phyloP scores from a whole-genome alignment of 2,888 invertebrate genomes.

The Venusia cambrica region DNA sequence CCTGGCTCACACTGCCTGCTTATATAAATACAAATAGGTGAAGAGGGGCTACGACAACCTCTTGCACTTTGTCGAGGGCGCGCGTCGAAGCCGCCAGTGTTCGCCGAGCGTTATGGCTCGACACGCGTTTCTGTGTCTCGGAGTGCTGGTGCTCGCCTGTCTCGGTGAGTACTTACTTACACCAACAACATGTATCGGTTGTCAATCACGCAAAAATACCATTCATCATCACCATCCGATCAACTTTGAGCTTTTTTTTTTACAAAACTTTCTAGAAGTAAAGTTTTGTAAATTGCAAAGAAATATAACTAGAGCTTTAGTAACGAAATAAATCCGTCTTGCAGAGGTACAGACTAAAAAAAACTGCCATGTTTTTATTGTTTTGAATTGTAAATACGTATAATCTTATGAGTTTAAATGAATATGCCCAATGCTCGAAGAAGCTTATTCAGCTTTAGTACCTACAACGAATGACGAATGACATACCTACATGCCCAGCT shows the following conservation, averaged over 20 bases:
- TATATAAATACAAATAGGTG: conserved; percentile 80
- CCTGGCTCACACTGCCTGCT: conserved; percentile 56
- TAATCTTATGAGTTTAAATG: too few species aligned
- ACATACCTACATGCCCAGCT: too few species aligned
- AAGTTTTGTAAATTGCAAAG: too few species aligned
- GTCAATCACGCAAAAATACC: conserved; percentile 6
- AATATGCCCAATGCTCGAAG: too few species aligned
- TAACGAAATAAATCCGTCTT: too few species aligned
- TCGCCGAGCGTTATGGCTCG: conserved; percentile 80
- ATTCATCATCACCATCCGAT: neutral
- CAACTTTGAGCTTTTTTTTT: neutral
- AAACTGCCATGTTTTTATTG: too few species aligned
- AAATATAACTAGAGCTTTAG: conserved; percentile 3
- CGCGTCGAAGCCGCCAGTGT: conserved; percentile 68
- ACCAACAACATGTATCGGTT: neutral
- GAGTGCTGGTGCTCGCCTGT: conserved; percentile 69
- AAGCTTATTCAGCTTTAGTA: too few species aligned
- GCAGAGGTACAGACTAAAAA: too few species aligned
- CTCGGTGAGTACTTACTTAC: conserved; percentile 62
- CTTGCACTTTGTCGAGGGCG: conserved; percentile 76
- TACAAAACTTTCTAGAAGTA: too few species aligned
- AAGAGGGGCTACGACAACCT: conserved; percentile 76
- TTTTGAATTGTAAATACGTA: too few species aligned
- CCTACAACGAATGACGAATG: too few species aligned
- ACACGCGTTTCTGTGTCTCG: conserved; percentile 75